Evolutionary conservation across 2,888 invertebrate species (phyloP).

Genomic region (Drosophila diplacantha): DNA sequence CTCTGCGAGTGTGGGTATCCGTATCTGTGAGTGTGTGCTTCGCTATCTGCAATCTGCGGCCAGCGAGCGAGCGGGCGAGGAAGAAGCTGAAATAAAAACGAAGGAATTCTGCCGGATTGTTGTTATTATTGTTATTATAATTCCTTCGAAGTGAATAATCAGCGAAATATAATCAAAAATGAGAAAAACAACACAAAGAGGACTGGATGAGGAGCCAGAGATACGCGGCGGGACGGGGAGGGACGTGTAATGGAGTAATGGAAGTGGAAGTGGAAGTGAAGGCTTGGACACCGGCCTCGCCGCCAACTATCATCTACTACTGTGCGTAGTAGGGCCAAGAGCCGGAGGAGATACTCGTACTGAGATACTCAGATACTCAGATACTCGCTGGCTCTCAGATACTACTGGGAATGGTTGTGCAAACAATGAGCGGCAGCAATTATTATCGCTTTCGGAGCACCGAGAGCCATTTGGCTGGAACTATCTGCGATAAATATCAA

Average conservation of each 20-base stretch:
- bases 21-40: conserved; percentile 45
- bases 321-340: conserved; percentile 32
- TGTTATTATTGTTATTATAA: conserved; percentile 77
- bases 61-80: conserved; percentile 53
- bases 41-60: conserved; percentile 73
- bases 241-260: conserved; percentile 14
- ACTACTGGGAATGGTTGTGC: conserved; percentile 33
- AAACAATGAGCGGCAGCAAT: conserved; percentile 68
- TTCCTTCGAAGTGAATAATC: conserved; percentile 76
- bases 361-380: conserved; percentile 32
- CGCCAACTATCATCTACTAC: conserved; percentile 24
- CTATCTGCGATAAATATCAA: conserved; percentile 26
- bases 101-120: conserved; percentile 77
- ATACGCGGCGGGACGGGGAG: background rate
- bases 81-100: conserved; percentile 37
- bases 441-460: conserved; percentile 50
- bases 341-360: conserved; percentile 12
- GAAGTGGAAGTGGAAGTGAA: conserved; percentile 28
- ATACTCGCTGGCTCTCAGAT: conserved; percentile 7
- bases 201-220: conserved; percentile 19
- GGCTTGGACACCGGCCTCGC: conserved; percentile 52
- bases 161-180: conserved; percentile 76
- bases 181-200: conserved; percentile 53
- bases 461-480: conserved; percentile 34
- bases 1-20: conserved; percentile 36